Conservation (phyloP, 2,888 invertebrate genomes). For the Lasioglossum figueresi region DNA sequence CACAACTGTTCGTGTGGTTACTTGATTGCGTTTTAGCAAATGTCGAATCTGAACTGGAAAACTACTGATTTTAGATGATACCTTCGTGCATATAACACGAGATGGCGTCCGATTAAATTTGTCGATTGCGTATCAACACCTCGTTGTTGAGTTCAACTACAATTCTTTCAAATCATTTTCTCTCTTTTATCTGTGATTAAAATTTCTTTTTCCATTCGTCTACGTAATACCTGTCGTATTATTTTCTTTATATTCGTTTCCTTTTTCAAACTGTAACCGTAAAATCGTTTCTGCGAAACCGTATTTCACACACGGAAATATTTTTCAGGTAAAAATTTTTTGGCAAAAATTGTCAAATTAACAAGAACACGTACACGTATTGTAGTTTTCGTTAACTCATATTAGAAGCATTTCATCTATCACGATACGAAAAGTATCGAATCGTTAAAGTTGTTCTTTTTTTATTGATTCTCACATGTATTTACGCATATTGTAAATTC, state of each 20-base stretch:
- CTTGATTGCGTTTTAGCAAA: slow-evolving; percentile 56
- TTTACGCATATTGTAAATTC: slow-evolving; percentile 8
- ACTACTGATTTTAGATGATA: slow-evolving; percentile 58
- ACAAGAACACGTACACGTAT: neutral
- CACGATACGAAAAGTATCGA: neutral
- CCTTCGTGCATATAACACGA: slow-evolving; percentile 45
- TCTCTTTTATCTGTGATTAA: neutral
- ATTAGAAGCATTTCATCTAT: neutral
- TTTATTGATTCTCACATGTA: slow-evolving; percentile 37
- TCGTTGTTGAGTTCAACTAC: slow-evolving; percentile 26
- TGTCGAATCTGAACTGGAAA: slow-evolving; percentile 53
- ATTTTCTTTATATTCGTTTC: neutral
- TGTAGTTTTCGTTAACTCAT: neutral
- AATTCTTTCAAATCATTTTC: neutral
- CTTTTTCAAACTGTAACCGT: neutral
- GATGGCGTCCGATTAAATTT: slow-evolving; percentile 61
- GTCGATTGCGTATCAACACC: slow-evolving; percentile 44
- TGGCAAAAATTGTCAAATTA: neutral
- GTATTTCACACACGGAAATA: neutral
- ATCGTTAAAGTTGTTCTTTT: slow-evolving; percentile 1
- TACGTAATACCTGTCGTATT: neutral
- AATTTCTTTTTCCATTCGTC: neutral
- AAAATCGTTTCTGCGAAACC: neutral
- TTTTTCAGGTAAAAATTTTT: neutral
- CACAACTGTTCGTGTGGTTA: slow-evolving; percentile 37